Evolutionary conservation across 2,113 vertebrate genomes (phyloP).

Genomic region (Ammodytes dubius): DNA sequence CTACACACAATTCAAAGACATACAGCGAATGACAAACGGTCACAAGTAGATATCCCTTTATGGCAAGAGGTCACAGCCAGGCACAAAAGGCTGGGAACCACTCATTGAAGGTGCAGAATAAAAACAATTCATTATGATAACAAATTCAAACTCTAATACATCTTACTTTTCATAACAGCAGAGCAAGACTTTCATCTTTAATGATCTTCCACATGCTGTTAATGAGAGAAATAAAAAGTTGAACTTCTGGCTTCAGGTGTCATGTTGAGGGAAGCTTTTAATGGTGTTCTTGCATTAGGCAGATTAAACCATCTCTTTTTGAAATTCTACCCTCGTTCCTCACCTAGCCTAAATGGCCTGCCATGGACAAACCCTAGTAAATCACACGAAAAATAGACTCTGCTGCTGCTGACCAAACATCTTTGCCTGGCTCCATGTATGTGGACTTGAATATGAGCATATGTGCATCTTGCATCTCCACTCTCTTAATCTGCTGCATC

Average conservation of each 20-base stretch:
- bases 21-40: neutral
- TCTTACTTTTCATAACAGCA: conserved; percentile 22
- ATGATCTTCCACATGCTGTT: conserved; percentile 58
- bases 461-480: conserved; percentile 57
- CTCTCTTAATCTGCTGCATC: conserved; percentile 69
- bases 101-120: neutral
- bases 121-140: conserved; percentile 1
- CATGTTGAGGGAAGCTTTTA: conserved; percentile 60
- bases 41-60: neutral
- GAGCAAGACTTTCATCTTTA: conserved; percentile 19
- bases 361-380: conserved; percentile 44
- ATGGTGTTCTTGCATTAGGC: conserved; percentile 72
- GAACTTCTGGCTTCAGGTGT: conserved; percentile 38
- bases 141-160: neutral
- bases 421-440: conserved; percentile 29
- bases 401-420: conserved; percentile 58
- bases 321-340: conserved; percentile 48
- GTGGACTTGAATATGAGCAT: conserved; percentile 36
- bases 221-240: conserved; percentile 70
- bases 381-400: conserved; percentile 49
- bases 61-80: neutral
- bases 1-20: neutral
- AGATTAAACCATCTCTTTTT: conserved; percentile 68
- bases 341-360: conserved; percentile 44
- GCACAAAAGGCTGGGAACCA: neutral